A percentile compares a stretch with the other conserved stretches of the same genome.
These are phyloP conservation scores for Lithobius niger DNA, from an alignment of 1,140 invertebrate genomes.

Conservation along the genomic window DNA sequence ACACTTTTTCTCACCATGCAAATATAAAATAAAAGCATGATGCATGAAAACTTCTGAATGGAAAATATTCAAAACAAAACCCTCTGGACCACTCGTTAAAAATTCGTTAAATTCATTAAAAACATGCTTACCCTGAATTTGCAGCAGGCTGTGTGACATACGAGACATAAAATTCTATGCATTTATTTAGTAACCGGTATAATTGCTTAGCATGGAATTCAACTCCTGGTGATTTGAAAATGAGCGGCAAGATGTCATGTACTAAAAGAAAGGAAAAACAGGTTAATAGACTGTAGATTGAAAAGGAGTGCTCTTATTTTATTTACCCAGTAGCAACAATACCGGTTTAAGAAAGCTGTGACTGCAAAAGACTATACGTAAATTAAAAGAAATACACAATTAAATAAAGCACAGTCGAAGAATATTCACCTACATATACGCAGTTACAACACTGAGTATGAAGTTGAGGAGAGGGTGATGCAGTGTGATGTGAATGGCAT, in stretches of 20 bases:
- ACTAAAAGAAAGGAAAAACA: constrained; percentile 29
- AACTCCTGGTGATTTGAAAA: constrained; percentile 42
- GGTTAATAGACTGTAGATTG: constrained; percentile 7
- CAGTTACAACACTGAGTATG: no score
- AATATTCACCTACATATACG: no score
- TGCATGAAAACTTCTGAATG: constrained; percentile 11
- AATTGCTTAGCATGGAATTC: constrained; percentile 49
- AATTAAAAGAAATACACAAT: neutral
- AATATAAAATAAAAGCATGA: neutral
- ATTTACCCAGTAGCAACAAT: no score
- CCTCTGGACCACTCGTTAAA: no score
- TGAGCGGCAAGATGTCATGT: constrained; percentile 55
- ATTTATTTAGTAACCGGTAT: constrained; percentile 45
- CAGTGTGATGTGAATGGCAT: no score
- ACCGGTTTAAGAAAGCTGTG: no score
- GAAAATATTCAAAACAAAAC: constrained; percentile 15
- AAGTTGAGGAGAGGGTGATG: no score
- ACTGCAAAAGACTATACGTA: constrained; percentile 6
- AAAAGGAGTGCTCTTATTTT: constrained; percentile 3
- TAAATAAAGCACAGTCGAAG: no score
- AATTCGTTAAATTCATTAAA: neutral
- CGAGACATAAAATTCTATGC: constrained; percentile 41
- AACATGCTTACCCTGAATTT: neutral
- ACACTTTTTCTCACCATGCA: no score
- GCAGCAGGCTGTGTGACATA: constrained; percentile 23